Conservation (phyloP, 2,113 vertebrate genomes). For the Steatornis caripensis region DNA sequence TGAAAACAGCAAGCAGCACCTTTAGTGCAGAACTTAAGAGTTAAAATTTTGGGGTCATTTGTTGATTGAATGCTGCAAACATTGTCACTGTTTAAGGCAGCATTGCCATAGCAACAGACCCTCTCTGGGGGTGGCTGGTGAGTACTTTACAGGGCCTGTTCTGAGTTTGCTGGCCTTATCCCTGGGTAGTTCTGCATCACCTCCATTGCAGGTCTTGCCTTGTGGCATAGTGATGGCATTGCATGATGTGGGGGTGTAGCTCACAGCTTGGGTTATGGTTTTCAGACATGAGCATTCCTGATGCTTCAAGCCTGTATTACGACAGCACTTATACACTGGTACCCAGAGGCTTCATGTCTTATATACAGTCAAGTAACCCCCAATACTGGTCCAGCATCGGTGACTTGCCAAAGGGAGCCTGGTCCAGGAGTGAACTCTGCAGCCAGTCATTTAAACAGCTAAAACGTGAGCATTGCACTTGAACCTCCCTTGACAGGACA, state of each 20-base stretch:
- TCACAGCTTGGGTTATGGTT: not conserved
- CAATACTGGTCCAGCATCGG: rapidly evolving
- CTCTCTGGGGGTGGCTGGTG: not conserved
- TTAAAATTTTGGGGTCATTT: not conserved
- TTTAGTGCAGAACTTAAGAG: not conserved
- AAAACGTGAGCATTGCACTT: not conserved
- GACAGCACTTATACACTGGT: not conserved
- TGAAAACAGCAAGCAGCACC: not conserved
- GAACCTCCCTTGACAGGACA: not conserved
- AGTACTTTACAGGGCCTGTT: not conserved
- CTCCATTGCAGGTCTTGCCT: not conserved
- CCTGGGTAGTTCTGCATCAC: not conserved
- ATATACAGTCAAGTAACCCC: not conserved
- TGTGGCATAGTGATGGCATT: not conserved
- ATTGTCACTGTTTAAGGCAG: not conserved
- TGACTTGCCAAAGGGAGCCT: not conserved
- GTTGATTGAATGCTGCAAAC: not conserved
- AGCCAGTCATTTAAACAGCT: not conserved
- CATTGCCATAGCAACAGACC: not conserved
- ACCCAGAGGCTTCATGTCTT: not conserved
- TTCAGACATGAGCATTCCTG: not conserved
- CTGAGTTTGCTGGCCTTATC: not conserved
- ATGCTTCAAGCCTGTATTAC: not conserved
- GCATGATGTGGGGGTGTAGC: not conserved
- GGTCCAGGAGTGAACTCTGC: not conserved